Base-by-base conservation (phyloP, 2,888 invertebrate species). In the Kuschelorhynchus macadamiae region DNA sequence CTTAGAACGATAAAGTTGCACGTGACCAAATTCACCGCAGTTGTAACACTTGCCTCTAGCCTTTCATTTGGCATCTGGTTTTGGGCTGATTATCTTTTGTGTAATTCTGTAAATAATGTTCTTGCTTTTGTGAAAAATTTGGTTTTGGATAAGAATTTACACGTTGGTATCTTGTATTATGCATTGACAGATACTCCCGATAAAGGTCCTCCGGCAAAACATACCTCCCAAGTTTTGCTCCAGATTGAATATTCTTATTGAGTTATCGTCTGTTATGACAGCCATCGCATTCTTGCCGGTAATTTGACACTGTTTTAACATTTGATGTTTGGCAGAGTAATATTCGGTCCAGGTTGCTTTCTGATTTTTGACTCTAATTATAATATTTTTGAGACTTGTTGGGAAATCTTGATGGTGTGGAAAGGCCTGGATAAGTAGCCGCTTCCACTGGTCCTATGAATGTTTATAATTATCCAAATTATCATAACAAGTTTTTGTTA, bases 251-350 rank as follows among this genome's bases (percentile, higher is more conserved):
- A 25, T 3, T 25, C 25, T 25, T 25, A 7, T 25, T 7, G 36
- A 2, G 11, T 7, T 36, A 11, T 11, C 36, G 11, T 36, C 36
- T n/a, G 11, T 12, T 3, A 36, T 3, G 5, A 36, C 3, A 11
- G 36, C 11, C 2, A 36, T 11, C 3, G 36, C 36, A 12, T 36
- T 36, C 11, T 36, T 36, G 5, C 25, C 25, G 7, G 25, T 25
- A 25, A 25, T 25, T 25, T 25, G 25, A 25, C 25, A 25, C n/a
- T n/a, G 47, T 17, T 18, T 14, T 9, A 70, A 36, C 8, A 64
- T 21, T 17, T 62, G 50, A 36, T 63, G 49, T 33, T 70, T 67
- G 9, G 18, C 63, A 46, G 63, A 63, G 21, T 67, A 70, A 30
- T 70, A 67, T 7, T 25, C 25, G 3, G 17, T 49, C 17, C 36